These are phyloP conservation scores for Menura novaehollandiae DNA, from an alignment of 2,113 vertebrate species.

Conservation along the genomic window DNA sequence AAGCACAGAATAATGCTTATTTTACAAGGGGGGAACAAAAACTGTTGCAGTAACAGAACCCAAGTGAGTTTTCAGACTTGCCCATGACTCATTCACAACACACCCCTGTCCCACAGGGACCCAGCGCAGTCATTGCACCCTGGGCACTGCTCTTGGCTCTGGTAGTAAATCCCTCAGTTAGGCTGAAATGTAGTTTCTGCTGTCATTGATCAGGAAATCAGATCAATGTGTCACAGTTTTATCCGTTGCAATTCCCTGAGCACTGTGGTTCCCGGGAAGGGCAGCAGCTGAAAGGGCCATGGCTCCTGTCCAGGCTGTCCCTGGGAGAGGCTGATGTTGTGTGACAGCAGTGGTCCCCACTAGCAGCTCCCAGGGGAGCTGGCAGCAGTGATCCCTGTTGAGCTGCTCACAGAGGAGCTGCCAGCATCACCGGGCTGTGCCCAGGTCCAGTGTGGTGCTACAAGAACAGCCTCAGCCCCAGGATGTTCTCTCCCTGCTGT, in stretches of 20 bases:
- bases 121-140: not conserved
- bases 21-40: not conserved
- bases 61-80: not conserved
- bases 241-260: not conserved
- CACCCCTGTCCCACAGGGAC: accelerated
- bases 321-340: not conserved
- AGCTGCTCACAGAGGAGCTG: not conserved
- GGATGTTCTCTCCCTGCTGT: not conserved
- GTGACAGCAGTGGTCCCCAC: accelerated
- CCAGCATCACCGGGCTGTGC: not conserved
- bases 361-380: not conserved
- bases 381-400: not conserved
- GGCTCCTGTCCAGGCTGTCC: not conserved
- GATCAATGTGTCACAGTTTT: not conserved
- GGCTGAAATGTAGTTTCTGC: not conserved
- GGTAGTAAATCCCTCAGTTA: not conserved
- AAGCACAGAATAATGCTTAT: not conserved
- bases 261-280: not conserved
- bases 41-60: not conserved
- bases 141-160: not conserved
- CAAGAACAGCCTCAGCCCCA: not conserved
- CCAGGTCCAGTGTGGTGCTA: not conserved
- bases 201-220: not conserved
- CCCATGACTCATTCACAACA: accelerated
- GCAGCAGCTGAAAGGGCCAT: accelerated